Conservation (phyloP, 2,113 vertebrate genomes). For the Pipa parva region DNA sequence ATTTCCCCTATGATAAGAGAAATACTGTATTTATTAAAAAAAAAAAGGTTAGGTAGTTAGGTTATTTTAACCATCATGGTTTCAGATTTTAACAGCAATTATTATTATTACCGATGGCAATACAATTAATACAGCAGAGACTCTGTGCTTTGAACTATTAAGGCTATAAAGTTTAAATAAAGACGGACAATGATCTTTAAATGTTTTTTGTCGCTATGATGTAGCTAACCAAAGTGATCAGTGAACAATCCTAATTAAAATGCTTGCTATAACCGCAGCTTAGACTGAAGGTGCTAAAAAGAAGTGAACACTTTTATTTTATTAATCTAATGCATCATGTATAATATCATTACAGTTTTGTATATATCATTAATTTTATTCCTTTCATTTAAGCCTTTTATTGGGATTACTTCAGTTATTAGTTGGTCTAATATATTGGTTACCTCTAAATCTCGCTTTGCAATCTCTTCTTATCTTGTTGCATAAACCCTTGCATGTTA, state of each 20-base stretch:
- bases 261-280: constrained; percentile 88
- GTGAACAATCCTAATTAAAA: constrained; percentile 96
- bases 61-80: constrained; percentile 58
- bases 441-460: constrained; percentile 94
- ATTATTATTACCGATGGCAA: constrained; percentile 60
- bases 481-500: constrained; percentile 99
- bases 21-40: too few relatives aligned
- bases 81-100: constrained; percentile 61
- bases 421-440: constrained; percentile 99
- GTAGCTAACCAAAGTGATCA: constrained; percentile 98
- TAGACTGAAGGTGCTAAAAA: constrained; percentile 77
- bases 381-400: constrained; percentile 99
- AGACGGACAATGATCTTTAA: constrained; percentile 88
- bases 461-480: constrained; percentile 99
- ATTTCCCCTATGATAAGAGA: too few relatives aligned
- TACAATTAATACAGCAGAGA: constrained; percentile 72
- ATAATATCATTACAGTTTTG: constrained; percentile 99
- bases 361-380: constrained; percentile 99
- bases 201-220: constrained; percentile 84
- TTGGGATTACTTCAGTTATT: constrained; percentile 99
- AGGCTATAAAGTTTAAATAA: constrained; percentile 94
- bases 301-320: constrained; percentile 91
- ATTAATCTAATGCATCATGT: constrained; percentile 99
- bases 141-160: constrained; percentile 92
- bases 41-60: constrained; percentile 51